These are phyloP conservation scores for Bombus sibiricus DNA, from an alignment of 1,140 invertebrate species.

Conservation along the genomic window DNA sequence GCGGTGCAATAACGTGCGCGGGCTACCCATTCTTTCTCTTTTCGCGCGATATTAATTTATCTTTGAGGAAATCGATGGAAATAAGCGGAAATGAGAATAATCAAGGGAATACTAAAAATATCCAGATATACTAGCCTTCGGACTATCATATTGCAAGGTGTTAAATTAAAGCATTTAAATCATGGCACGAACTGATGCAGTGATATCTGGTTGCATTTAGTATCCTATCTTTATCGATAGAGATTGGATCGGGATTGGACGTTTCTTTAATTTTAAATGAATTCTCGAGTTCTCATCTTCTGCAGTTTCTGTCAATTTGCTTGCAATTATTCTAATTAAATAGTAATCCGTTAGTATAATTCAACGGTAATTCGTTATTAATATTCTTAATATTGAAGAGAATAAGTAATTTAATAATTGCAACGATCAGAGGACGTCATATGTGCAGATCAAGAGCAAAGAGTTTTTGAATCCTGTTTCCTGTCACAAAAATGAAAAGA, in stretches of 20 bases:
- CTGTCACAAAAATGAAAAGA: no score
- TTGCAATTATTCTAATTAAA: neutral
- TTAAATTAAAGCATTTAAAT: neutral
- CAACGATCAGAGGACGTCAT: no score
- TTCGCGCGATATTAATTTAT: slow-evolving; percentile 20
- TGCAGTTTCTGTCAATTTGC: neutral
- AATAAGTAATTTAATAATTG: neutral
- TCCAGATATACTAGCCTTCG: neutral
- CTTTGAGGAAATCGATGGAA: slow-evolving; percentile 5
- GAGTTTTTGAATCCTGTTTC: no score
- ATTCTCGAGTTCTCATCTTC: neutral
- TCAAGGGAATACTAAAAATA: neutral
- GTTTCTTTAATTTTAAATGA: neutral
- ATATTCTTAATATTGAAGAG: neutral
- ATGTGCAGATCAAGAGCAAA: no score
- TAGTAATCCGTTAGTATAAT: neutral
- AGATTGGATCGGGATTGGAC: neutral
- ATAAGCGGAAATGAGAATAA: neutral
- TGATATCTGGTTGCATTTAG: no score
- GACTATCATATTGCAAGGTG: neutral
- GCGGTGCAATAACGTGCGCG: slow-evolving; percentile 5
- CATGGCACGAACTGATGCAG: neutral
- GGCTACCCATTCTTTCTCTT: neutral
- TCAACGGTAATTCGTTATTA: neutral
- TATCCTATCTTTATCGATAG: neutral